Evolutionary conservation across 2,888 invertebrate genomes (phyloP).

Genomic region (Drosophila gaucha): DNA sequence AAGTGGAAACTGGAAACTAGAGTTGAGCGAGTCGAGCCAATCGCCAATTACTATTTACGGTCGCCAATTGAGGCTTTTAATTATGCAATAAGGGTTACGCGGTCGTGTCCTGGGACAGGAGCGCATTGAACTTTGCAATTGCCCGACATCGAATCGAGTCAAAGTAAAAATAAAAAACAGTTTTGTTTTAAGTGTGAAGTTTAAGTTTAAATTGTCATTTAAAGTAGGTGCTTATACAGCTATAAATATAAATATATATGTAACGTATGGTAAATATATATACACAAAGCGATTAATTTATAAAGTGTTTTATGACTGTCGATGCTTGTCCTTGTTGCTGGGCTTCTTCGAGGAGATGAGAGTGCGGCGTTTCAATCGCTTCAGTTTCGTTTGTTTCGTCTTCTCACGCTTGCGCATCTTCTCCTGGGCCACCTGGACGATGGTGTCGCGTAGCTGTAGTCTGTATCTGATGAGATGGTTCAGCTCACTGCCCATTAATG

Average conservation of each 20-base stretch:
- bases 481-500: conserved; percentile 34
- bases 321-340: conserved; percentile 62
- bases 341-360: conserved; percentile 72
- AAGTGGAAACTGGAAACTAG: conserved; percentile 5
- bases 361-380: conserved; percentile 68
- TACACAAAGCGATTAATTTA: background rate
- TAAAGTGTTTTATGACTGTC: background rate
- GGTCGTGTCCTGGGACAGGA: conserved; percentile 48
- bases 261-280: background rate
- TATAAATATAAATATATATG: conserved; percentile 23
- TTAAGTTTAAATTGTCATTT: conserved; percentile 29
- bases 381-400: conserved; percentile 59
- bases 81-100: conserved; percentile 62
- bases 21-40: background rate
- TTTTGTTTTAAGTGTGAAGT: conserved; percentile 6
- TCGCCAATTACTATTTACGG: conserved; percentile 30
- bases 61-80: conserved; percentile 47
- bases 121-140: conserved; percentile 68
- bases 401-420: conserved; percentile 56
- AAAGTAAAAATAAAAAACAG: background rate
- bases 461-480: conserved; percentile 63
- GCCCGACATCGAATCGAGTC: background rate
- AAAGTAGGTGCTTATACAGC: conserved; percentile 17
- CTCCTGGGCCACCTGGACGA: conserved; percentile 56
- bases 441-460: conserved; percentile 51